phyloP scores from a whole-genome alignment of 2,797 vertebrate genomes.

The Ispidina lecontei region DNA sequence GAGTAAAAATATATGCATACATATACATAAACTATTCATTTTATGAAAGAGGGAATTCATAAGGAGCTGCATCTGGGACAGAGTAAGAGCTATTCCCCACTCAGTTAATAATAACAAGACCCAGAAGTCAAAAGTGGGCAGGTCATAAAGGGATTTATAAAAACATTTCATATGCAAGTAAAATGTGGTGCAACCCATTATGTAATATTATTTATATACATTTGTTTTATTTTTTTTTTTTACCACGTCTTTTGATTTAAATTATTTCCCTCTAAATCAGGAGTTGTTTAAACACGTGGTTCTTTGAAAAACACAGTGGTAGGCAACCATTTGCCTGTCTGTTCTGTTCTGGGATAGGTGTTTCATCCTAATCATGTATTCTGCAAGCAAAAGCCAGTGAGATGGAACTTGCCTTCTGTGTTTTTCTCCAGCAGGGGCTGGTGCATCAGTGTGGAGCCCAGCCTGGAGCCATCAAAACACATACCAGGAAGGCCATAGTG shows the following conservation, averaged over 20 bases:
- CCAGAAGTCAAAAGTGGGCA: constrained; percentile 23
- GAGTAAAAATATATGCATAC: not conserved
- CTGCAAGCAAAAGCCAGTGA: not conserved
- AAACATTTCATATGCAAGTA: constrained; percentile 38
- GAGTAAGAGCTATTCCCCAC: constrained; percentile 12
- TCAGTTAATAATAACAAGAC: constrained; percentile 39
- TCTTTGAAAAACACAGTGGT: not conserved
- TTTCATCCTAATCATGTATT: not conserved
- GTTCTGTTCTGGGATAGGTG: not conserved
- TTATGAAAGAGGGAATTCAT: constrained; percentile 45
- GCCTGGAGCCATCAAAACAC: not conserved
- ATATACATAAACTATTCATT: not conserved
- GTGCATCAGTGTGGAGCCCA: not conserved
- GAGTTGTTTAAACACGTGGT: not conserved
- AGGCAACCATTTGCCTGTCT: not conserved
- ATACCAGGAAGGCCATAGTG: no score
- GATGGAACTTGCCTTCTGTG: not conserved
- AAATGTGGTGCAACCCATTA: not conserved
- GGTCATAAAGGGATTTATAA: constrained; percentile 55
- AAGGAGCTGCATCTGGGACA: constrained; percentile 31
- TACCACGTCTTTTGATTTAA: not conserved
- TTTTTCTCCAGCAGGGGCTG: not conserved
- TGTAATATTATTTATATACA: not conserved
- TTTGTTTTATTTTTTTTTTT: constrained; percentile 34
- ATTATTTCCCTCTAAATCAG: not conserved